phyloP scores from a whole-genome alignment of 2,113 vertebrate species.

The Gymnarchus niloticus region DNA sequence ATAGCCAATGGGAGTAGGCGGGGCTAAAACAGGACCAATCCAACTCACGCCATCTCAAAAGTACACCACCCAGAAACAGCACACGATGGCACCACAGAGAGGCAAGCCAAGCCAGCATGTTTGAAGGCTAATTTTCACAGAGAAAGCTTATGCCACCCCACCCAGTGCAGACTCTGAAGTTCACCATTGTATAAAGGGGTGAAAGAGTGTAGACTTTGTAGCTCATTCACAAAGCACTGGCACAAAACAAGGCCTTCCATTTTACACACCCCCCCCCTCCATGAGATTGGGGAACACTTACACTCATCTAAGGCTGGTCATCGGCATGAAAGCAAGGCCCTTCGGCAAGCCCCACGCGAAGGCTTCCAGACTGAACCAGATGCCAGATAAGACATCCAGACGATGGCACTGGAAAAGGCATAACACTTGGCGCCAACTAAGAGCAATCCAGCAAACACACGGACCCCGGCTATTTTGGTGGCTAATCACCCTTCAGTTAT shows the following conservation, averaged over 20 bases:
- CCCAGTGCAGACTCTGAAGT: neutral
- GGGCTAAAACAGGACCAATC: neutral
- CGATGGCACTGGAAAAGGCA: neutral
- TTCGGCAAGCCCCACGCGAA: neutral
- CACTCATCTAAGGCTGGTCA: neutral
- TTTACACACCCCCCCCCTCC: neutral
- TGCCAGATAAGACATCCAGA: neutral
- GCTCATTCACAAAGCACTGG: neutral
- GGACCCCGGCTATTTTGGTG: neutral
- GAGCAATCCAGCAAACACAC: neutral
- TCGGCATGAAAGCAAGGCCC: neutral
- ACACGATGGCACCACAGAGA: neutral
- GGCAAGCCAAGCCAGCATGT: no score
- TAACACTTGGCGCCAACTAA: conserved; percentile 4
- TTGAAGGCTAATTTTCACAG: neutral
- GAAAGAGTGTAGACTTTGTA: neutral
- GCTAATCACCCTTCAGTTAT: neutral
- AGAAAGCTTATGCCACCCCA: neutral
- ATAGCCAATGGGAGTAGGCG: neutral
- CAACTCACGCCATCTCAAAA: neutral
- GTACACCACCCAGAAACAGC: neutral
- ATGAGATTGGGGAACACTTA: neutral
- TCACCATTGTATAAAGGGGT: neutral
- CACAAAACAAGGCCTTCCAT: neutral
- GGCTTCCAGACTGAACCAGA: neutral